These are phyloP conservation scores for rabbit (Oryctolagus cuniculus) DNA, from an alignment of 2,113 vertebrate species.

Conservation along the genomic window DNA sequence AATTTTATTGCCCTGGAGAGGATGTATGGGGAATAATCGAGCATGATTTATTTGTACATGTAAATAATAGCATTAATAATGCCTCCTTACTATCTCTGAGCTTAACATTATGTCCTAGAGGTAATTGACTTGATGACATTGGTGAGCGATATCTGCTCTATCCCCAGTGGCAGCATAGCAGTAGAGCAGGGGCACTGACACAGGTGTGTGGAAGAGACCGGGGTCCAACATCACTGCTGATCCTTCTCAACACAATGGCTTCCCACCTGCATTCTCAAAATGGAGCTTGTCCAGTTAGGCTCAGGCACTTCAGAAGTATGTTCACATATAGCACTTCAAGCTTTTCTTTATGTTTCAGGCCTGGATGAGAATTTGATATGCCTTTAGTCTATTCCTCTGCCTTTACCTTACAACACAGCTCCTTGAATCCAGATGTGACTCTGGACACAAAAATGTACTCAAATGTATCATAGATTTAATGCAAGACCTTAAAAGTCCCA, in stretches of 20 bases:
- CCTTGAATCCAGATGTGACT: neutral
- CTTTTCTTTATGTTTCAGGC: neutral
- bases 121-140: neutral
- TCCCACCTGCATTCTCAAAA: neutral
- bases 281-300: neutral
- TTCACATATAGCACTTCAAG: neutral
- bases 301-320: neutral
- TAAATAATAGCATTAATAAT: constrained; percentile 45
- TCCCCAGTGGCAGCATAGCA: too few relatives aligned
- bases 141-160: rapidly evolving
- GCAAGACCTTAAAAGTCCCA: too few relatives aligned
- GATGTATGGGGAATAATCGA: neutral
- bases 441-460: too few relatives aligned
- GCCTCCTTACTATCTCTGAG: neutral
- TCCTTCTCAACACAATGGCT: neutral
- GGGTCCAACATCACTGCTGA: neutral
- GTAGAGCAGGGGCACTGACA: neutral
- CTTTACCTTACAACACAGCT: neutral
- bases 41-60: constrained; percentile 1
- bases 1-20: constrained; percentile 55
- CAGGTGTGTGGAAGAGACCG: neutral
- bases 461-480: too few relatives aligned
- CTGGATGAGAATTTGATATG: neutral
- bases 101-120: neutral
- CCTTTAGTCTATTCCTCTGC: neutral